Evolutionary conservation across 2,113 vertebrate genomes (phyloP), one percentile per base, ranked within the genome.

Genomic region (Nicator chloris): DNA sequence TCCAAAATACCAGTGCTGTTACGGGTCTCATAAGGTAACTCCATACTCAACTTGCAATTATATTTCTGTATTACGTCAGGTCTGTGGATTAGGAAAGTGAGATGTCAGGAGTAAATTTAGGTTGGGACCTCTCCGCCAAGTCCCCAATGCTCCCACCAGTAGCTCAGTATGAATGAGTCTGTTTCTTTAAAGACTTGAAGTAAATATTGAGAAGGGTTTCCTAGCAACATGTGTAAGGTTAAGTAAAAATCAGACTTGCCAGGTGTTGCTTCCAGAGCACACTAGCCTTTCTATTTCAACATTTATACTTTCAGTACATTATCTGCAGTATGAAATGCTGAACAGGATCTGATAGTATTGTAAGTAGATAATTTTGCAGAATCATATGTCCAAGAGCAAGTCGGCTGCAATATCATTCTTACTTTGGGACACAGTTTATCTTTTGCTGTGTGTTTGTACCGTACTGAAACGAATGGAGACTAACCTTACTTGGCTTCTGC

Each of bases 221-320:
- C 95, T 96, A 97, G 95, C 95, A 97, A 96, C 94, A 93, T 94
- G 93, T 94, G 93, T 95, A 92, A 96, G 88, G 88, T 95, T 95
- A 95, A 96, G 65, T 92, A 76, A 96, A 95, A 95, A 96, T 84
- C 82, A 66, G 45, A 61, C 90, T 91, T 93, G 80, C 94, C 84
- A 91, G 93, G 80, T 92, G 61, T 86, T 88, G 51, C 63, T 95
- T 93, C 78, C 80, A 86, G 78, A 95, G 40, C 60, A 59, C 16
- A 11, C 44, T 51, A 35, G 64, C 54, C 60, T 86, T 95, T 86
- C 61, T 78, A 0, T 85, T 80, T 64, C 45, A 77, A 2, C 82
- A 40, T 65, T 75, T 72, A 47, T 24, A 18, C 73, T 89, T 89
- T 50, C 26, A 31, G 4, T 89, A 7, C 35, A 6, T 81, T 82